A percentile compares a stretch with the other conserved stretches of the same genome.
phyloP scores from a whole-genome alignment of 2,888 invertebrate species.

The Drosophila greeni region DNA sequence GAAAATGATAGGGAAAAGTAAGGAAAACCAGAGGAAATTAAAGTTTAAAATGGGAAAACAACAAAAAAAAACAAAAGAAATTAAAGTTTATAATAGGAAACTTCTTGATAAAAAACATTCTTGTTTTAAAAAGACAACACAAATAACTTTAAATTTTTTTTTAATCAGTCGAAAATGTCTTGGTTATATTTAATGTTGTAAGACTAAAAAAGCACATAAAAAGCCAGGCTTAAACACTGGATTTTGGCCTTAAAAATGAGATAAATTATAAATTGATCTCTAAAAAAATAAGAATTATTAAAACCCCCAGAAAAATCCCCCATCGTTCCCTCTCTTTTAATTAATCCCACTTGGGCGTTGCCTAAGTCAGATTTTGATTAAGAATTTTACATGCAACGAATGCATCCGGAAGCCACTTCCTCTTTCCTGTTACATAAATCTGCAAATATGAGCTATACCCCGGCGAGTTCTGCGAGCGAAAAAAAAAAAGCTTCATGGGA shows the following conservation, averaged over 20 bases:
- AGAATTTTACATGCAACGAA: not conserved
- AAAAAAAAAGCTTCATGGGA: constrained; percentile 59
- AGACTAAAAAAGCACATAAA: too few species aligned
- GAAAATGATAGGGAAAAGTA: not conserved
- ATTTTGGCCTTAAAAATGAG: not conserved
- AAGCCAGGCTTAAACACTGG: not conserved
- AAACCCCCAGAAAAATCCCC: not conserved
- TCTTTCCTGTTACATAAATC: constrained; percentile 21
- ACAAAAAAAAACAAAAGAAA: not conserved
- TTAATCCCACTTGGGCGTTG: not conserved
- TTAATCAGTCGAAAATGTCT: too few species aligned
- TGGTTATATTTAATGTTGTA: too few species aligned
- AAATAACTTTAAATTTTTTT: too few species aligned
- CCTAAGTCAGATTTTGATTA: not conserved
- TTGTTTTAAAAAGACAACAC: too few species aligned
- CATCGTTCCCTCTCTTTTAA: not conserved
- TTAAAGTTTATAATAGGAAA: too few species aligned
- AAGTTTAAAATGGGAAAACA: too few species aligned
- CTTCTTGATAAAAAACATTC: too few species aligned
- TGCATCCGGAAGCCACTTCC: constrained; percentile 21
- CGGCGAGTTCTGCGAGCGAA: constrained; percentile 10
- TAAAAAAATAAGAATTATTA: not conserved
- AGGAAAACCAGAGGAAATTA: not conserved
- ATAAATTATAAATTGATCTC: too few species aligned
- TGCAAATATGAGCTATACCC: constrained; percentile 14